phyloP scores from a whole-genome alignment of 2,113 vertebrate species.

The Procavia capensis region DNA sequence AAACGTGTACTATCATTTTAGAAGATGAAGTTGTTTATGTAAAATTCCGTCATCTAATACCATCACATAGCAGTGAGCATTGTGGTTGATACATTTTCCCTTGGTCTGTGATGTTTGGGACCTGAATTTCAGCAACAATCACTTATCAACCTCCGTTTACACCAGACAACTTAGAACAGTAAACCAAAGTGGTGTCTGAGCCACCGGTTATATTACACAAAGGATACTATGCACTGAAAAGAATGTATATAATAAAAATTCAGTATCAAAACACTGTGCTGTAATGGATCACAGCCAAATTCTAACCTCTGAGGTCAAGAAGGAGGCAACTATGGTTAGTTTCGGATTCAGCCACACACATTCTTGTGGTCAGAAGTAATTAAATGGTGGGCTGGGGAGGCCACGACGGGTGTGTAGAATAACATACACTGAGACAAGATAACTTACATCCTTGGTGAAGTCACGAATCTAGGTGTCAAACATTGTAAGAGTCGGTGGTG shows the following conservation, averaged over 20 bases:
- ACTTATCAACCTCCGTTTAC: slow-evolving; percentile 79
- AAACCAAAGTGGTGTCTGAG: slow-evolving; percentile 68
- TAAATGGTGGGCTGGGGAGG: slow-evolving; percentile 67
- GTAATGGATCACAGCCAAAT: slow-evolving; percentile 54
- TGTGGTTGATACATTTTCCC: slow-evolving; percentile 47
- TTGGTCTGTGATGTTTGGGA: slow-evolving; percentile 18
- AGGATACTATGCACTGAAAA: slow-evolving; percentile 19
- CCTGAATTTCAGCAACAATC: slow-evolving; percentile 28
- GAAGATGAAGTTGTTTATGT: slow-evolving; percentile 37
- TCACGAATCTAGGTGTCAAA: neutral
- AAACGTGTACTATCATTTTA: neutral
- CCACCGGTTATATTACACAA: slow-evolving; percentile 43
- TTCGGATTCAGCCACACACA: slow-evolving; percentile 69
- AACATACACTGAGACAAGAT: slow-evolving; percentile 51
- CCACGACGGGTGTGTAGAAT: slow-evolving; percentile 45
- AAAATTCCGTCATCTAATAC: slow-evolving; percentile 43
- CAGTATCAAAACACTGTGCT: slow-evolving; percentile 58
- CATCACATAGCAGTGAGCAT: slow-evolving; percentile 45
- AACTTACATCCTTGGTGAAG: slow-evolving; percentile 25
- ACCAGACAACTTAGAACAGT: slow-evolving; percentile 60
- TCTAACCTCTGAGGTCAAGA: slow-evolving; percentile 61
- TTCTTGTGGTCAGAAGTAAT: slow-evolving; percentile 74
- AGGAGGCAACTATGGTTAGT: slow-evolving; percentile 58
- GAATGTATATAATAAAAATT: slow-evolving; percentile 64
- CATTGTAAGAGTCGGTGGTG: slow-evolving; percentile 26